Base-by-base conservation (phyloP, 2,888 invertebrate genomes). In the Diplolepis rosae region DNA sequence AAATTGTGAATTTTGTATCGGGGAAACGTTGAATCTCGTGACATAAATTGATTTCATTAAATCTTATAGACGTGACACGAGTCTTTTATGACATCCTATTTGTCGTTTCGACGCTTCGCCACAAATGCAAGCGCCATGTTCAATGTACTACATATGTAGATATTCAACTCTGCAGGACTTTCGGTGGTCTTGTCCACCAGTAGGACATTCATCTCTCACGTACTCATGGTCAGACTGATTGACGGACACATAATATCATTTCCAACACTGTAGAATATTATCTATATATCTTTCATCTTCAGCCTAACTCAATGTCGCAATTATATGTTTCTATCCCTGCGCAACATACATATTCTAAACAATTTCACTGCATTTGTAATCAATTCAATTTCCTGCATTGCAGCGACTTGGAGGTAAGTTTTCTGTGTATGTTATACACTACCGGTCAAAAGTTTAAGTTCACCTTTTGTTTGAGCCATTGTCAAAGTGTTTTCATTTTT, bases 171-270 rank as follows among this genome's bases (percentile, higher is more conserved):
- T 7, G 39, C 24, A 39, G 61, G 24, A 61, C 39, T 61, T n/a
- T 39, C 27, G n/a, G 61, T 61, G 39, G 39, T 61, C 39, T 61
- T n/a, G 61, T 61, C 61, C 27, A 7, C n/a, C 9, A 39, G 61
- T 39, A 27, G 39, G 61, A 61, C 61, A 61, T 61, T 61, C 24
- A 39, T 61, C 61, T 56, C 56, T 4, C 61, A 24, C 39, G 35
- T 27, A 24, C 61, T 35, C 13, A 35, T 39, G n/a, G 56, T 39
- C 24, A 24, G 39, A 61, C 39, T 61, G 61, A 61, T 61, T 61
- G 61, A 61, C 39, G 24, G 61, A 24, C 22, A 39, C 15, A 39
- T 39, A 61, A 61, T 61, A 61, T 39, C 39, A n/a, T 24, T 22
- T 11, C 45, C 9, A 15, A 22, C 11, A 24, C 39, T 35, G 39